A percentile compares a stretch with the other conserved stretches of the same genome.
Evolutionary conservation across 2,797 vertebrate genomes (phyloP).

Genomic region (Coregonus sp.): DNA sequence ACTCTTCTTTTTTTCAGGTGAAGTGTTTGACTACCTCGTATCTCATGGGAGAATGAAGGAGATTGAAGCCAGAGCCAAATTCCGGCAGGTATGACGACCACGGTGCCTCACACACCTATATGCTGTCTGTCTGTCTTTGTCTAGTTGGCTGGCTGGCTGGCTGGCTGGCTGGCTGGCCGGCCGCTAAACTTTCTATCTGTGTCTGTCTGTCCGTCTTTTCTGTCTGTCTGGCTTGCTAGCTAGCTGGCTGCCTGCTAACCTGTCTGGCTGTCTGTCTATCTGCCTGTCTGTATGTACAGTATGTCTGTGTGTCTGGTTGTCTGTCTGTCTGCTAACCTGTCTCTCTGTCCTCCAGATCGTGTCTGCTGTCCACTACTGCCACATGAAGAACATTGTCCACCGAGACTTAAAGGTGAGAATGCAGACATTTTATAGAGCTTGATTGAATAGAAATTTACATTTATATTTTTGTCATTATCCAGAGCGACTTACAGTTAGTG

Average conservation of each 20-base stretch:
- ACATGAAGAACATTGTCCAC: constrained; percentile 93
- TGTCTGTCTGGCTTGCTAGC: neutral
- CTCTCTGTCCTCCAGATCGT: constrained; percentile 78
- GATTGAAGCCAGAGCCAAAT: constrained; percentile 93
- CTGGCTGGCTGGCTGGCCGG: neutral
- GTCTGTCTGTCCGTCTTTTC: constrained; percentile 7
- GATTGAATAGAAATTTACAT: neutral
- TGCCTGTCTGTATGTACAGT: too few species aligned
- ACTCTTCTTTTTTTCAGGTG: constrained; percentile 71
- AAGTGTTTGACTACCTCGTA: constrained; percentile 96
- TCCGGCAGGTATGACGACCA: constrained; percentile 80
- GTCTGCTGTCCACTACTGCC: constrained; percentile 92
- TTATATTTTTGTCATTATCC: too few species aligned
- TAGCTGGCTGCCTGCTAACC: neutral
- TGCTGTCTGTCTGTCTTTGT: constrained; percentile 4
- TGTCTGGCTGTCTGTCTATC: neutral
- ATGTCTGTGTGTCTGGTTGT: too few species aligned
- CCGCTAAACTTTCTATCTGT: neutral
- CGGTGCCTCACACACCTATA: neutral
- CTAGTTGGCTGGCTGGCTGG: neutral
- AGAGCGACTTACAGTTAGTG: too few species aligned
- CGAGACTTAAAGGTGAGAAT: constrained; percentile 88
- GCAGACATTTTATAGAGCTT: neutral
- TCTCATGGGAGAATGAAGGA: constrained; percentile 96
- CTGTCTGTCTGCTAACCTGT: neutral